Conservation (phyloP, 2,888 invertebrate genomes). For the Cactoblastis cactorum region DNA sequence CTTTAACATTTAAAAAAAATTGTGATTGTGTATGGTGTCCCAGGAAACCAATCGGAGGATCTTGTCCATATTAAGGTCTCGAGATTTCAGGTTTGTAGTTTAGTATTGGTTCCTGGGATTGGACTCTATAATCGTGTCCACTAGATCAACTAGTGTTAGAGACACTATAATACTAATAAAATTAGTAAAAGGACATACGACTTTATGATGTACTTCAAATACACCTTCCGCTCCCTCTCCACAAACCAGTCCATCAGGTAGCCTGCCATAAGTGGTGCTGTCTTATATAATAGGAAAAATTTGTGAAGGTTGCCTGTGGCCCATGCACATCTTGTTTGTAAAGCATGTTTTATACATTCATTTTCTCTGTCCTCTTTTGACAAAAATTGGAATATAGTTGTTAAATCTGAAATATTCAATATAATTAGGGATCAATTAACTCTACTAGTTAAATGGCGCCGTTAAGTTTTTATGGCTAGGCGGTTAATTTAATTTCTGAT, state of each 20-base stretch:
- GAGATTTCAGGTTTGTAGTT: no score
- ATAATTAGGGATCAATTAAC: neutral
- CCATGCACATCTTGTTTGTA: conserved; percentile 95
- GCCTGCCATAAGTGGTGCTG: conserved; percentile 96
- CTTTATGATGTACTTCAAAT: conserved; percentile 95
- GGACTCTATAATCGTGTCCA: no score
- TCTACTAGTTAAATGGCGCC: no score
- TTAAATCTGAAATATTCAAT: conserved; percentile 85
- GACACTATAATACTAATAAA: neutral
- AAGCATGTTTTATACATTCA: conserved; percentile 90
- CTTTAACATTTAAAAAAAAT: no score
- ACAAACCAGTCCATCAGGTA: conserved; percentile 99
- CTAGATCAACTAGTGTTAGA: no score
- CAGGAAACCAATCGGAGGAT: no score
- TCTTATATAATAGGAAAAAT: conserved; percentile 94
- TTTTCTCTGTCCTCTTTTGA: conserved; percentile 88
- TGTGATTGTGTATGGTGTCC: no score
- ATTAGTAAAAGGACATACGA: conserved; percentile 87
- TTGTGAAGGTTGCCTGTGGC: conserved; percentile 93
- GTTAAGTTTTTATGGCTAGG: no score
- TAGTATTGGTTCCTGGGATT: no score
- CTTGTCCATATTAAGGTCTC: no score
- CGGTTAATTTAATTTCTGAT: no score
- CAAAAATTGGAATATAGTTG: conserved; percentile 91
- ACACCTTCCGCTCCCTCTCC: conserved; percentile 94